phyloP scores from a whole-genome alignment of 1,140 invertebrate species.

The Bombus sibiricus region DNA sequence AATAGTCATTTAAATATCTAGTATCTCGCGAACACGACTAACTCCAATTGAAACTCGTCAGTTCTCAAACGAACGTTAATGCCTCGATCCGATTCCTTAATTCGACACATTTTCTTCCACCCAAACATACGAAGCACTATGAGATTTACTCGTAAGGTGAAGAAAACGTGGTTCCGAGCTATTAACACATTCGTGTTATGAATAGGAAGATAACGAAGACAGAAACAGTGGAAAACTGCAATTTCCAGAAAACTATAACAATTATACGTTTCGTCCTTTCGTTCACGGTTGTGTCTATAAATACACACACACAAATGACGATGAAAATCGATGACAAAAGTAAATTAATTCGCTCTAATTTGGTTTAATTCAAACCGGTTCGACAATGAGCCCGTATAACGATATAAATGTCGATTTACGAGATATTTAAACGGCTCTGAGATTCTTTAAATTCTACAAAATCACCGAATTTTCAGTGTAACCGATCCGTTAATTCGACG shows the following conservation, averaged over 20 bases:
- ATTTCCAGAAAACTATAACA: slow-evolving; percentile 43
- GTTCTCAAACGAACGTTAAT: background rate
- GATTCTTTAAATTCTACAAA: background rate
- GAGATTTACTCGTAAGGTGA: slow-evolving; percentile 61
- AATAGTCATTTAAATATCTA: background rate
- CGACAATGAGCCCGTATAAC: background rate
- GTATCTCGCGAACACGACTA: background rate
- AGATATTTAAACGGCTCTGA: background rate
- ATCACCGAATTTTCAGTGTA: background rate
- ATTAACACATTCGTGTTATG: slow-evolving; percentile 62
- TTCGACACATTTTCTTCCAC: slow-evolving; percentile 13
- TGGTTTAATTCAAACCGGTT: background rate
- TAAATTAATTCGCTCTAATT: slow-evolving; percentile 3
- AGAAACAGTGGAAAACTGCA: slow-evolving; percentile 57
- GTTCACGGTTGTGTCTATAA: too few species aligned
- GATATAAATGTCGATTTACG: background rate
- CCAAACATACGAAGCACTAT: background rate
- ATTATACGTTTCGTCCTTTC: too few species aligned
- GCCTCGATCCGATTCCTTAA: slow-evolving; percentile 19
- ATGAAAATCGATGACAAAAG: slow-evolving; percentile 5
- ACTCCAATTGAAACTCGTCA: background rate
- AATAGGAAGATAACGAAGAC: slow-evolving; percentile 27
- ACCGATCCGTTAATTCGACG: background rate
- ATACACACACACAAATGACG: too few species aligned
- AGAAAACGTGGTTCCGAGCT: slow-evolving; percentile 43